Base-by-base conservation (phyloP, 2,797 vertebrate genomes). In the Lepidocolaptes lacrymiger region DNA sequence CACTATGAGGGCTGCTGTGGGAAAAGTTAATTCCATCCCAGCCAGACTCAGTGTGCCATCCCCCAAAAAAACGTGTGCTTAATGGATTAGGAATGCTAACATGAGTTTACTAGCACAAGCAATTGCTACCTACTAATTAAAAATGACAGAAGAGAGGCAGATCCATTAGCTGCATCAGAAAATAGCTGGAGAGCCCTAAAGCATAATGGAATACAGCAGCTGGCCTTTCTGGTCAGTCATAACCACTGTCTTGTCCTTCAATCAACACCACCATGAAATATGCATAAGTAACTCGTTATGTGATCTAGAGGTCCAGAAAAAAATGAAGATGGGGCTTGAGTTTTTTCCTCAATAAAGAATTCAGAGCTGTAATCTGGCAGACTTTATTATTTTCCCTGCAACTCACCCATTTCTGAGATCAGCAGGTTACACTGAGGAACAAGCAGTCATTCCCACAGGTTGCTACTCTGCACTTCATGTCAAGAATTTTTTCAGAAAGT, bases 51-150 rank as follows among this genome's bases (percentile, higher is more conserved):
- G 44, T 5, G 14, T 9, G 30, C 9, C 1, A 10, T 39, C 12
- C 7, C 17, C 18, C 7, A 49, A 30, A n/a, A 36, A 55, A 19
- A 46, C 30, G 14, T 0, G 0, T 16, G 6, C 0, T 39, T 59
- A 71, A 36, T 59, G 15, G 24, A 49, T 76, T 37, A 59, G 16
- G 14, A 87, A 55, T 32, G 7, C 15, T 71, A 82, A 43, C 18
- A 36, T 18, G 62, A 19, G 6, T 23, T 66, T 46, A 49, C 15
- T 30, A 48, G 36, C 15, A 7, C 22, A 71, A 59, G 7, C 8
- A 51, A 39, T 44, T 51, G 28, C 10, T 67, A 52, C 10, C 16
- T 72, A 18, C 10, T 41, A 44, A 89, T 39, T 61, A 75, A 72
- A 93, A 89, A 46, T 49, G 72, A 16, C 6, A 39, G 6, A 8